Evolutionary conservation across 2,797 vertebrate genomes (phyloP).

Genomic region (Cichlasoma orientale): DNA sequence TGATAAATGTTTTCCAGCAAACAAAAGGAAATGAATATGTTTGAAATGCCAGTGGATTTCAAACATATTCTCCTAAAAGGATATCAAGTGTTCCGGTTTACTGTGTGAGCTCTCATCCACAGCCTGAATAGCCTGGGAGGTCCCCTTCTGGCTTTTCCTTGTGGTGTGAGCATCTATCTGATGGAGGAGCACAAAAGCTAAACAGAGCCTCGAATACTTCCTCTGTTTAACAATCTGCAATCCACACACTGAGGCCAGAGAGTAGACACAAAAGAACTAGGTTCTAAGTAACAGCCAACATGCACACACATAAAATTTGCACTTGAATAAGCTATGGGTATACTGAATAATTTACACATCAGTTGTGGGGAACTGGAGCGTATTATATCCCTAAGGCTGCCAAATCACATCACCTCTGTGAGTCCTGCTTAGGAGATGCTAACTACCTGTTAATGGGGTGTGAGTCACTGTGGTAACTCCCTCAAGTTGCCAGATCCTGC

Average conservation of each 20-base stretch:
- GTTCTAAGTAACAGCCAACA: background rate
- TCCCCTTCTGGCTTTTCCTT: background rate
- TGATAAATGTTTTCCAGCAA: background rate
- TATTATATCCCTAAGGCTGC: slow-evolving; percentile 46
- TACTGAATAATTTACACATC: slow-evolving; percentile 76
- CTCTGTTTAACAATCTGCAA: slow-evolving; percentile 30
- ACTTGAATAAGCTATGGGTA: slow-evolving; percentile 44
- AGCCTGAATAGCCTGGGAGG: slow-evolving; percentile 1
- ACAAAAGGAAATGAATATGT: background rate
- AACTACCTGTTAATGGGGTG: slow-evolving; percentile 37
- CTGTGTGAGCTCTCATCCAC: background rate
- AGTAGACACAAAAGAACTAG: slow-evolving; percentile 28
- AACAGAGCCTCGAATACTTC: background rate
- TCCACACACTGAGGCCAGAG: slow-evolving; percentile 28
- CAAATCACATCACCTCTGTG: slow-evolving; percentile 41
- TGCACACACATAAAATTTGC: slow-evolving; percentile 10
- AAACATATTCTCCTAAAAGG: background rate
- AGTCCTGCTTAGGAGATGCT: slow-evolving; percentile 3
- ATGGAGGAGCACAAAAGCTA: background rate
- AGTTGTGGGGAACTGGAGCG: slow-evolving; percentile 68
- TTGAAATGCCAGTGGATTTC: accelerated
- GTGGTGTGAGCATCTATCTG: slow-evolving; percentile 1
- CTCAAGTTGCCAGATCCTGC: slow-evolving; percentile 17
- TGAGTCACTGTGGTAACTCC: slow-evolving; percentile 27
- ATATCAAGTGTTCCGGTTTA: background rate